These are phyloP conservation scores for Monochamus alternatus DNA, from an alignment of 2,888 invertebrate species.

Conservation along the genomic window DNA sequence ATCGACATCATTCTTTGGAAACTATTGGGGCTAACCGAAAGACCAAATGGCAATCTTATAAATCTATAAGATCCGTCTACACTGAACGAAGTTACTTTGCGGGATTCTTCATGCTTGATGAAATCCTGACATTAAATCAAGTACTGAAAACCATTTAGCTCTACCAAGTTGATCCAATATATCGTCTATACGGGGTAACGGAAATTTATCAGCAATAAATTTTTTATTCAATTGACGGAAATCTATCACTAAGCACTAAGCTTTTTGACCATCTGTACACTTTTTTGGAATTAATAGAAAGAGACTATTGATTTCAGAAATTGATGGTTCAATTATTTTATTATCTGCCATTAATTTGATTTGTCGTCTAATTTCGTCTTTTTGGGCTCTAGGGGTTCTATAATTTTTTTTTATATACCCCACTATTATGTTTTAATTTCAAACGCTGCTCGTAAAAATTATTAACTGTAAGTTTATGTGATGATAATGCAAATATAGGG, in stretches of 20 bases:
- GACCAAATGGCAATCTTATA: constrained; percentile 49
- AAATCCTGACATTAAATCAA: constrained; percentile 32
- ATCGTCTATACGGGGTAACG: constrained; percentile 45
- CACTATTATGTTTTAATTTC: neutral
- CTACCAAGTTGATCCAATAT: neutral
- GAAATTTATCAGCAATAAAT: neutral
- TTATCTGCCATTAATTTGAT: neutral
- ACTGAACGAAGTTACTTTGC: neutral
- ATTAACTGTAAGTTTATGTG: no score
- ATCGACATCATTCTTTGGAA: no score
- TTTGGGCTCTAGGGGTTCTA: neutral
- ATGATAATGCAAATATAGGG: no score
- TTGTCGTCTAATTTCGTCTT: neutral
- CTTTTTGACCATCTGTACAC: neutral
- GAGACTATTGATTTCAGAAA: neutral
- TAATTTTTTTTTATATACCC: neutral
- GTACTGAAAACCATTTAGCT: constrained; percentile 40
- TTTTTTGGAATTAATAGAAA: neutral
- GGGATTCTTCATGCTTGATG: neutral
- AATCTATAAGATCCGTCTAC: constrained; percentile 28
- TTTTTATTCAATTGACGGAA: no score
- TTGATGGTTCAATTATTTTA: neutral
- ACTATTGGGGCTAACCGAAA: constrained; percentile 51
- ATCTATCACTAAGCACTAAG: neutral
- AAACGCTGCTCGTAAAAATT: no score